Evolutionary conservation across 2,888 invertebrate genomes (phyloP), one percentile per base, ranked within the genome.

Genomic region (Mantis religiosa): DNA sequence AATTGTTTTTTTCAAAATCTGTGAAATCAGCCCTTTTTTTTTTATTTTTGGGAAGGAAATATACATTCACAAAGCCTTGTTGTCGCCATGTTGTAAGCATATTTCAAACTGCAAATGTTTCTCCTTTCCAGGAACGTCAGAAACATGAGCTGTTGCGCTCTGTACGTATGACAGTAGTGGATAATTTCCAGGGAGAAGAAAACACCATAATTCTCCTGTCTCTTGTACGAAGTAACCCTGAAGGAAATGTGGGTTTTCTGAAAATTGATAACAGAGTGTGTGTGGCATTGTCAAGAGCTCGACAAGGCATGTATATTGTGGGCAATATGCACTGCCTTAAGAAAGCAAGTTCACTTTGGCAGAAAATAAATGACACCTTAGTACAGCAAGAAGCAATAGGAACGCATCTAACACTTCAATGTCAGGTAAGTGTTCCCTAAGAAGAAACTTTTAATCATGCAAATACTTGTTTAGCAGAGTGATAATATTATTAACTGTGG

Each of bases 131-230:
- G 92, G 91, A 92, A 89, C 91, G 91, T 71, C 91, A 92, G 88
- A 90, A 91, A 15, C 91, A 90, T 89, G 88, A 91, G 0, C 90
- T 93, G 0, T 92, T 95, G 12, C 91, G 93, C 34, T 94, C 94
- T 83, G 94, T 96, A 14, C 93, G 94, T 90, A 94, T 97, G 28
- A 94, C 95, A 0, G 95, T 95, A 0, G 96, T 97, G 2, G 97
- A 97, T 92, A 97, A 96, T 92, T 97, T 95, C 91, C 97, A 97
- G 93, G 97, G 97, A 0, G 96, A 97, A 92, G 97, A 97, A 93
- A 96, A 95, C 92, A 95, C 95, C 92, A 97, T 97, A 91, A 95
- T 97, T 88, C 94, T 98, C 91, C 93, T 98, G 90, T 97, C 97
- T 0, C 92, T 97, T 20, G 97, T 97, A 0, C 94, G 97, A 92